Percentiles rank a stretch among this genome's conserved stretches.
Conservation (phyloP, 2,888 invertebrate species). For the Hecatera dysodea region DNA sequence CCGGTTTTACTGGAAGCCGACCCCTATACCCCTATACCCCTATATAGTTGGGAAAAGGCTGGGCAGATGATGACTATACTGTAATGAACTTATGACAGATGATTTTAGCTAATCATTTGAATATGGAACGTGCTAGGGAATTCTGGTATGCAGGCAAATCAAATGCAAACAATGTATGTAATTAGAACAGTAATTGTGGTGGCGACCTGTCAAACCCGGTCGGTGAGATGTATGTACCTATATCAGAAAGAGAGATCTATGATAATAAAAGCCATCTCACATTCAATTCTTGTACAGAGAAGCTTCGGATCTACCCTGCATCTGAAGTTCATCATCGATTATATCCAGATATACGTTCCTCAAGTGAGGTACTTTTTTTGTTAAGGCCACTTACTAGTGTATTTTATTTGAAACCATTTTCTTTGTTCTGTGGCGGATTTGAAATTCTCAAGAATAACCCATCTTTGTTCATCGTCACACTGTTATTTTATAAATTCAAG, state of each 20-base stretch:
- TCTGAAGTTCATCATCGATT: no score
- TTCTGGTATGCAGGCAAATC: slow-evolving; percentile 20
- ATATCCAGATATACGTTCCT: no score
- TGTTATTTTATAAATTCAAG: not conserved
- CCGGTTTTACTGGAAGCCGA: no score
- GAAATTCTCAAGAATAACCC: not conserved
- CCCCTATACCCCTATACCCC: no score
- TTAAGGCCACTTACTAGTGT: no score
- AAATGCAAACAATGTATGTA: slow-evolving; percentile 17
- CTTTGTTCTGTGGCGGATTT: not conserved
- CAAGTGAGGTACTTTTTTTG: no score
- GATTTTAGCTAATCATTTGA: slow-evolving; percentile 61
- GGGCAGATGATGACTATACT: no score
- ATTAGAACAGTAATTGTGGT: slow-evolving; percentile 6
- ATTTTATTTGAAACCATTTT: not conserved
- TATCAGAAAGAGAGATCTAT: not conserved
- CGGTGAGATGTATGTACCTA: no score
- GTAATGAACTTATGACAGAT: no score
- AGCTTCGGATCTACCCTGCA: no score
- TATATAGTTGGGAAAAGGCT: no score
- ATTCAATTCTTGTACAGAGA: no score
- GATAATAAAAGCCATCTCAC: not conserved
- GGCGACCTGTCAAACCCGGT: slow-evolving; percentile 8
- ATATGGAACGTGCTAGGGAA: not conserved
- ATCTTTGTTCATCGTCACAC: not conserved